Conservation (phyloP, 2,797 vertebrate genomes). For the Lateolabrax maculatus region DNA sequence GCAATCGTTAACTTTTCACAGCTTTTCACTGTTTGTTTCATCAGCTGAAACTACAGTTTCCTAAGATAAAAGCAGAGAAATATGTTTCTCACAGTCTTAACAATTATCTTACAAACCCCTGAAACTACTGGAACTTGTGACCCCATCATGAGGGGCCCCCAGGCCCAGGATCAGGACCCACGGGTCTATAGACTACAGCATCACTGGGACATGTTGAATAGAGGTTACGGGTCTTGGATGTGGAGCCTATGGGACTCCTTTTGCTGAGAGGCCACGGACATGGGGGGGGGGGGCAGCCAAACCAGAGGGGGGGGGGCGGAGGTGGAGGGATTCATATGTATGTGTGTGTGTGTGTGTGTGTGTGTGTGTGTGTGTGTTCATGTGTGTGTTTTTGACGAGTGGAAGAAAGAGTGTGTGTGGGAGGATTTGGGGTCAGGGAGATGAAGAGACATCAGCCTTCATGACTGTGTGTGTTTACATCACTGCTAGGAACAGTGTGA, state of each 20-base stretch:
- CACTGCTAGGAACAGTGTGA: conserved; percentile 15
- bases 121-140: background rate
- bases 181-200: background rate
- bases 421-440: conserved; percentile 20
- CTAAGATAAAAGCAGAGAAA: background rate
- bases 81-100: background rate
- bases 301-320: background rate
- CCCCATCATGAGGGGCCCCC: background rate
- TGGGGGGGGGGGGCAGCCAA: background rate
- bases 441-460: background rate
- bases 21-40: too few relatives aligned
- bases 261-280: conserved; percentile 33
- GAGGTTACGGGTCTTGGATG: background rate
- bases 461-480: conserved; percentile 13
- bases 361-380: conserved; percentile 37
- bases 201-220: background rate
- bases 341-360: conserved; percentile 22
- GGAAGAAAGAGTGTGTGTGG: conserved; percentile 32
- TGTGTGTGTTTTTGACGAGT: conserved; percentile 11
- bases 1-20: too few relatives aligned
- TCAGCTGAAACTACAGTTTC: too few relatives aligned
- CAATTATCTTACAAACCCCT: too few relatives aligned
- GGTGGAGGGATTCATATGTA: background rate
- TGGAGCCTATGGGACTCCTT: conserved; percentile 53
- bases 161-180: background rate